Evolutionary conservation across 1,140 invertebrate species (phyloP).

Genomic region (Achatina immaculata): DNA sequence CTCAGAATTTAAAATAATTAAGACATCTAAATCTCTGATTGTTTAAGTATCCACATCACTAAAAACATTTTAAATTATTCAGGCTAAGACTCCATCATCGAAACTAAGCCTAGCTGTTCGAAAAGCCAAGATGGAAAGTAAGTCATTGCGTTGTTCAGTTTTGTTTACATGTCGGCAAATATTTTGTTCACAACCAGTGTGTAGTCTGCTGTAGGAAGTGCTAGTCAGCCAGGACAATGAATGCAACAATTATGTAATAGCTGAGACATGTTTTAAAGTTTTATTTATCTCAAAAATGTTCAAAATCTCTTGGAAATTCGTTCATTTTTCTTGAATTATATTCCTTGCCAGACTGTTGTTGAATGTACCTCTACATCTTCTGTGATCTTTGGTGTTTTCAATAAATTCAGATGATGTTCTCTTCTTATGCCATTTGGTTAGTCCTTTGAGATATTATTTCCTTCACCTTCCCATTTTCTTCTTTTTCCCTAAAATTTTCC

Average conservation of each 20-base stretch:
- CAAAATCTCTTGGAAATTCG: neutral
- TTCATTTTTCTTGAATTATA: no score
- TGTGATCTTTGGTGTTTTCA: no score
- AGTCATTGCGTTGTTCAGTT: neutral
- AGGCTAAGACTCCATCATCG: conserved; percentile 17
- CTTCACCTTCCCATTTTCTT: no score
- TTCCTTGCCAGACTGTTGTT: no score
- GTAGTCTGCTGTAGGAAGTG: neutral
- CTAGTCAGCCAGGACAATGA: neutral
- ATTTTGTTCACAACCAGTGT: neutral
- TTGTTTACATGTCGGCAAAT: neutral
- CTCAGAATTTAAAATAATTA: neutral
- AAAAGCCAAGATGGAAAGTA: conserved; percentile 1
- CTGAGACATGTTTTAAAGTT: neutral
- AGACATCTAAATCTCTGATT: neutral
- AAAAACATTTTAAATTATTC: neutral
- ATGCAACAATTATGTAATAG: neutral
- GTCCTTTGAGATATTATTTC: no score
- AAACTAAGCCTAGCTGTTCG: conserved; percentile 12
- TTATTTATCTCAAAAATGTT: neutral
- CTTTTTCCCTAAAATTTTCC: no score
- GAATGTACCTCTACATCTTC: no score
- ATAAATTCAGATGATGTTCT: no score
- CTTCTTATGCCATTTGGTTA: no score
- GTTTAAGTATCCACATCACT: neutral